Evolutionary conservation across 2,888 invertebrate genomes (phyloP), one percentile per base, ranked within the genome.

Genomic region (Folsomia manolachei): DNA sequence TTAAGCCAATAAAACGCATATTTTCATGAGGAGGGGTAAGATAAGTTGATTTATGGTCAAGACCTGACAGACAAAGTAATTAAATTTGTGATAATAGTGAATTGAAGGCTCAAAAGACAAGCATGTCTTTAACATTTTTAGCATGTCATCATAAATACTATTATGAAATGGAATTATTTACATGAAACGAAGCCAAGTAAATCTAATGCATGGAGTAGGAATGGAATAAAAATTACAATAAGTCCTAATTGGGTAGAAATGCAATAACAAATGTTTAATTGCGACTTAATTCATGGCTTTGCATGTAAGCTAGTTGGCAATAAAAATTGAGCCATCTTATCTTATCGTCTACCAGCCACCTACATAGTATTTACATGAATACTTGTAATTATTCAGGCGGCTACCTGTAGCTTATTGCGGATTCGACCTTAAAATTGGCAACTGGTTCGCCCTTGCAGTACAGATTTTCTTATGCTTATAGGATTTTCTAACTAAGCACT

Each of bases 221-320:
- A 11, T 51, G 9, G 51, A 51, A 9, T 51, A 11, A 11, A 18
- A 18, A 18, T 18, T 11, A 51, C 51, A 51, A 56, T 56, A 56
- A 56, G 56, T 56, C 56, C 56, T 56, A 56, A 56, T 56, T 56
- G 56, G 56, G 56, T 7, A 56, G 56, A 56, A 56, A 56, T 56
- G 21, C 39, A 56, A 56, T 56, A 56, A 21, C 56, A 56, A 56
- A 56, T 14, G 18, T 7, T 21, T 14, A 56, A 56, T 18, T 56
- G 21, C 18, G 56, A 56, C 56, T 56, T 56, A 56, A 56, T 56
- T 18, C 39, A 39, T 39, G 39, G 39, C 4, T 39, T 9, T 39
- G 4, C 39, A 14, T 14, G n/a, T n/a, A n/a, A 39, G 39, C 4
- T 14, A 39, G 39, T 39, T 39, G 39, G 39, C 39, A 39, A 39